Evolutionary conservation across 2,797 vertebrate genomes (phyloP).

Genomic region (Bufotes viridis): DNA sequence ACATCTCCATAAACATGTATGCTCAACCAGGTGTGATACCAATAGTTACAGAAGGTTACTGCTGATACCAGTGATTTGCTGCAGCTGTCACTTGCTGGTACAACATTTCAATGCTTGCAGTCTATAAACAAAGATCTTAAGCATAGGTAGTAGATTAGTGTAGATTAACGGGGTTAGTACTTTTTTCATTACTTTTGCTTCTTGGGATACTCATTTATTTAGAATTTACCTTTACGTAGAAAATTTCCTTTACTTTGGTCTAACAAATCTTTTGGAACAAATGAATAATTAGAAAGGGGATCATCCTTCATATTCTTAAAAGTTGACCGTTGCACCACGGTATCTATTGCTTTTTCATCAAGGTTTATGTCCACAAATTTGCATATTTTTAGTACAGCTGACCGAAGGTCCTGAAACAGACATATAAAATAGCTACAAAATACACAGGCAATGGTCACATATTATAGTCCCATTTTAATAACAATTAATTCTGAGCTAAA

Average conservation of each 20-base stretch:
- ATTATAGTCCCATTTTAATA: no score
- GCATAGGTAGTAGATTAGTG: no score
- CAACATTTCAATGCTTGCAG: no score
- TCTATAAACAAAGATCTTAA: no score
- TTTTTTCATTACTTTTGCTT: no score
- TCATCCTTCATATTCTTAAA: slow-evolving; percentile 73
- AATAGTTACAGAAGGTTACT: no score
- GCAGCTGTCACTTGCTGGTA: no score
- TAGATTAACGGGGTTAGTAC: no score
- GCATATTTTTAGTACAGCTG: slow-evolving; percentile 70
- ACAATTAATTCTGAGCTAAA: no score
- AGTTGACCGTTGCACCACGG: slow-evolving; percentile 66
- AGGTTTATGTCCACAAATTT: slow-evolving; percentile 73
- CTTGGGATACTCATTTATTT: background rate
- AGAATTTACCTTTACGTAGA: slow-evolving; percentile 70
- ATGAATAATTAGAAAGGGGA: slow-evolving; percentile 70
- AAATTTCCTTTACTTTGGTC: slow-evolving; percentile 60
- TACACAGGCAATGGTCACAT: background rate
- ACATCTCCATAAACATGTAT: no score
- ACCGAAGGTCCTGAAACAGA: slow-evolving; percentile 71
- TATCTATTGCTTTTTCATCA: slow-evolving; percentile 70
- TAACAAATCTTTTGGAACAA: slow-evolving; percentile 12
- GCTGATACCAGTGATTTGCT: no score
- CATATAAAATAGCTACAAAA: background rate
- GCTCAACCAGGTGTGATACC: no score